Evolutionary conservation across 1,140 invertebrate genomes (phyloP).

Genomic region (Bombus impatiens): DNA sequence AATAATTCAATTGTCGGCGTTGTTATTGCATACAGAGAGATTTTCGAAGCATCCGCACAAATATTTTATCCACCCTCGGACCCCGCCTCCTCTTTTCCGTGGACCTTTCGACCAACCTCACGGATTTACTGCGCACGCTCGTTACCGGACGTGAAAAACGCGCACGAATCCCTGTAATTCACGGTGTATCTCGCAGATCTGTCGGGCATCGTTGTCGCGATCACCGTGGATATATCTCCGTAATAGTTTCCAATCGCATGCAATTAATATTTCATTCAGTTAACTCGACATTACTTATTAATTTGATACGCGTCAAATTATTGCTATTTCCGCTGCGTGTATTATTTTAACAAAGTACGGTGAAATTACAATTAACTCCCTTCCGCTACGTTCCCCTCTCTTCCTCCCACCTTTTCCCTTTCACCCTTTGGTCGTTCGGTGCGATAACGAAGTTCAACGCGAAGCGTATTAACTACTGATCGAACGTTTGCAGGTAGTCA

Average conservation of each 20-base stretch:
- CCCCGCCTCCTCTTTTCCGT: neutral
- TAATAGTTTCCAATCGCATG: slow-evolving; percentile 31
- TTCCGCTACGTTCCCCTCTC: neutral
- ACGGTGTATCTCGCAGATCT: neutral
- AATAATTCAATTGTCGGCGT: slow-evolving; percentile 26
- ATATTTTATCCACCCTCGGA: slow-evolving; percentile 12
- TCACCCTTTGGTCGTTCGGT: no score
- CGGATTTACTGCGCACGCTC: neutral
- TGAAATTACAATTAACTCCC: neutral
- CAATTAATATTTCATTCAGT: slow-evolving; percentile 40
- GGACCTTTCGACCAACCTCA: neutral
- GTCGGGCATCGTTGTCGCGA: neutral
- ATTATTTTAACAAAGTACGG: slow-evolving; percentile 45
- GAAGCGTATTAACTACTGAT: slow-evolving; percentile 21
- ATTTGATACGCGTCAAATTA: slow-evolving; percentile 50
- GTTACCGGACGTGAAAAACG: slow-evolving; percentile 7
- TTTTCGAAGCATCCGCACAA: slow-evolving; percentile 10
- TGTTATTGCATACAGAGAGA: neutral
- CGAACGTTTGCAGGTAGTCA: neutral
- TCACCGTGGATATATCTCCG: neutral
- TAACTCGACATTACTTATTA: slow-evolving; percentile 40
- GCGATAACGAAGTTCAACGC: slow-evolving; percentile 24
- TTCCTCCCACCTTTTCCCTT: neutral
- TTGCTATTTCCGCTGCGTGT: neutral
- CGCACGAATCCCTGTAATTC: slow-evolving; percentile 20